These are phyloP conservation scores for Brienomyrus brachyistius DNA, from an alignment of 2,113 vertebrate species.

Conservation along the genomic window DNA sequence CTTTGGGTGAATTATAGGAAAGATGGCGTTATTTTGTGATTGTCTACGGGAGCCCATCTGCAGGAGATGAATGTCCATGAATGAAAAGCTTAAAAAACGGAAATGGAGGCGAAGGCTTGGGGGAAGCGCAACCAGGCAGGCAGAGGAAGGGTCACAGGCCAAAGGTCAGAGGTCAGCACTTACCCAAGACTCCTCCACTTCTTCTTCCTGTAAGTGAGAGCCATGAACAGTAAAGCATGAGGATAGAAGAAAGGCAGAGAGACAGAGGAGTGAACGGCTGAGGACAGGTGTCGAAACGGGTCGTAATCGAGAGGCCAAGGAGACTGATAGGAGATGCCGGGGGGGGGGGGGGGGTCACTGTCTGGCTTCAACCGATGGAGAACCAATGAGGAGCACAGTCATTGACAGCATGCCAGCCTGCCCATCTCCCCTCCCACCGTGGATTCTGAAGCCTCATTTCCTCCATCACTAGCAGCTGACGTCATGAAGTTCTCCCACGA, in stretches of 20 bases:
- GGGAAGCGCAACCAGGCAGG: slow-evolving; percentile 55
- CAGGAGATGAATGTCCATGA: slow-evolving; percentile 45
- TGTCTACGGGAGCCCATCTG: slow-evolving; percentile 31
- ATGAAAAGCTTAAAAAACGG: slow-evolving; percentile 29
- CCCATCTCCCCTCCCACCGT: background rate
- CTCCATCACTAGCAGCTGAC: background rate
- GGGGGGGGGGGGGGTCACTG: background rate
- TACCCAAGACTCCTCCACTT: slow-evolving; percentile 99
- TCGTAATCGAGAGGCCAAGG: slow-evolving; percentile 64
- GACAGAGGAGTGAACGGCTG: slow-evolving; percentile 79
- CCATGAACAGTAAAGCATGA: slow-evolving; percentile 83
- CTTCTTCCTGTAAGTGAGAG: slow-evolving; percentile 97
- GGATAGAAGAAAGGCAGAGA: slow-evolving; percentile 72
- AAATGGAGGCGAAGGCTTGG: slow-evolving; percentile 41
- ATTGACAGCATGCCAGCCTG: background rate
- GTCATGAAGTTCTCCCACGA: slow-evolving; percentile 5
- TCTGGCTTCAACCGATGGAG: background rate
- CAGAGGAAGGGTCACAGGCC: slow-evolving; percentile 42
- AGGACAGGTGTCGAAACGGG: slow-evolving; percentile 78
- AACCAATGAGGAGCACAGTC: background rate
- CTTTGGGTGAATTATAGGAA: background rate
- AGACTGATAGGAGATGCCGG: slow-evolving; percentile 34
- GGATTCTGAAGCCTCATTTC: background rate
- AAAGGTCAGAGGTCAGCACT: slow-evolving; percentile 67
- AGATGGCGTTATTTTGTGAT: background rate